Evolutionary conservation across 2,113 vertebrate genomes (phyloP).

Genomic region (Acanthisitta chloris): DNA sequence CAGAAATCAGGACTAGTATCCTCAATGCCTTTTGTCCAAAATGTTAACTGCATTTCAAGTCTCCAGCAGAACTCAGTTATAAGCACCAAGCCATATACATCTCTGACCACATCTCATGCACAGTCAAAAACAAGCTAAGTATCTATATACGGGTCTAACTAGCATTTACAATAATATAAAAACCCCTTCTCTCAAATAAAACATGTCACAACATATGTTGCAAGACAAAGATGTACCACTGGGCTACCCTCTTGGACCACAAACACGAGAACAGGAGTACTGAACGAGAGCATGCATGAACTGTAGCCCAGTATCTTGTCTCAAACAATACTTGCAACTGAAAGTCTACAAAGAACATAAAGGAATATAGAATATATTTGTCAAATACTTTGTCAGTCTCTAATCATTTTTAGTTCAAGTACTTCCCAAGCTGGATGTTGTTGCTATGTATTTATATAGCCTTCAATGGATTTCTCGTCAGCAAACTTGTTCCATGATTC

Average conservation of each 20-base stretch:
- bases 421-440: neutral
- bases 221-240: neutral
- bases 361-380: neutral
- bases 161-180: neutral
- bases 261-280: neutral
- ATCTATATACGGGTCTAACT: rapidly evolving
- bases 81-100: neutral
- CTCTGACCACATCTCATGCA: neutral
- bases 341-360: neutral
- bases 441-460: neutral
- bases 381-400: neutral
- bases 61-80: neutral
- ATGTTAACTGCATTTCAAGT: neutral
- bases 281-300: neutral
- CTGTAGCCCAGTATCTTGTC: neutral
- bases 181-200: neutral
- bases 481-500: neutral
- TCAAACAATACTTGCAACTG: neutral
- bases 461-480: neutral
- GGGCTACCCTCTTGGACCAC: neutral
- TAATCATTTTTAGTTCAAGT: neutral
- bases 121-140: neutral
- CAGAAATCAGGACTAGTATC: neutral
- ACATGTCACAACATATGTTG: neutral
- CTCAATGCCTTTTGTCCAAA: neutral